Evolutionary conservation across 2,797 vertebrate genomes (phyloP), one percentile per base, ranked within the genome.

Genomic region (Lacerta agilis): DNA sequence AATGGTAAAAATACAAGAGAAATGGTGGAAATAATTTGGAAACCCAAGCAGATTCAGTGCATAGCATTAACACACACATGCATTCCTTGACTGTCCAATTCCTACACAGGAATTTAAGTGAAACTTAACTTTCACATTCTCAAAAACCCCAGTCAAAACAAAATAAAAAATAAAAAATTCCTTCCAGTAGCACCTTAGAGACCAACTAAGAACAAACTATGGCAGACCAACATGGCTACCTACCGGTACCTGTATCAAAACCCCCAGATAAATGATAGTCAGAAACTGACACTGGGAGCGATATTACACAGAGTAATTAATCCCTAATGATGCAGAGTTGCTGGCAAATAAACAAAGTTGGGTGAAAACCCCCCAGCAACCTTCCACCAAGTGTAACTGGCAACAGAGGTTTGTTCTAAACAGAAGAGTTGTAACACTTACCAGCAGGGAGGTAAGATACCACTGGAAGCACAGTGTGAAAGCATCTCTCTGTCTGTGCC

Each of bases 261-360:
- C 75, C 90, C 88, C 78, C 84, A 91, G 81, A 90, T 92, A 73
- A 92, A 73, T 83, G 72, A 90, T 93, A 92, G 88, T 91, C 90
- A 94, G 79, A 95, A 89, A 92, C 36, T 89, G 91, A 93, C 93
- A 76, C 43, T 83, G 38, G 79, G 2, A 88, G 85, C 88, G 79
- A 61, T 92, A 90, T 78, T 88, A 79, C 91, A 92, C 55, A 38
- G 85, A 88, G 79, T 93, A 92, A 94, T 95, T 93, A 93, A 86
- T 88, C 90, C 41, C 87, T 95, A 94, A 95, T 94, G 93, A 96
- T 94, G 55, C 92, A 91, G 66, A 90, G 91, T 94, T 93, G 67
- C 90, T 92, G 92, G 90, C 89, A 94, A 90, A 90, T 93, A 92
- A 88, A 91, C 61, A 69, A 82, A 82, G 9, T 29, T 78, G 29